These are phyloP conservation scores for Callinectes sapidus DNA, from an alignment of 2,888 invertebrate species.

Conservation along the genomic window DNA sequence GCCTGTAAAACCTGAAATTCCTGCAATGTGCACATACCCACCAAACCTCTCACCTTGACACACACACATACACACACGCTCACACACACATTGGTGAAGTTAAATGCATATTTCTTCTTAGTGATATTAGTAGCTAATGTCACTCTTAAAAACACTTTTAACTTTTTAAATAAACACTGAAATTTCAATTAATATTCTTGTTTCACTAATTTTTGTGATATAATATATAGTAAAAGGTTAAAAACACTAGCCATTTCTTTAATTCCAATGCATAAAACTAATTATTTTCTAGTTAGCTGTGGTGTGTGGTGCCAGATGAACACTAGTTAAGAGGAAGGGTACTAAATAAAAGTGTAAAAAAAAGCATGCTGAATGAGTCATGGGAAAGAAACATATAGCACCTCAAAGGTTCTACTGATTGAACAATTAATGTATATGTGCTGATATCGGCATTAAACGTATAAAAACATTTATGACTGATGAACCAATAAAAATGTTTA, in stretches of 20 bases:
- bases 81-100: constrained; percentile 6
- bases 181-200: too few relatives aligned
- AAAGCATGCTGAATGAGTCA: neutral
- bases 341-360: neutral
- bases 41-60: neutral
- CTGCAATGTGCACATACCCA: neutral
- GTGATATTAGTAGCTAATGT: too few relatives aligned
- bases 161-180: too few relatives aligned
- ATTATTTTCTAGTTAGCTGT: too few relatives aligned
- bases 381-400: neutral
- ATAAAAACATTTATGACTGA: neutral
- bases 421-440: neutral
- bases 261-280: too few relatives aligned
- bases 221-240: too few relatives aligned
- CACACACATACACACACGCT: neutral
- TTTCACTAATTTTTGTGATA: too few relatives aligned
- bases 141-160: too few relatives aligned
- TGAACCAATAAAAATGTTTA: too few relatives aligned
- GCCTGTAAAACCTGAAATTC: neutral
- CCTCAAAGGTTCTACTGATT: neutral
- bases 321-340: neutral
- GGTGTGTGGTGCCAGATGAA: neutral
- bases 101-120: too few relatives aligned
- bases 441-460: neutral
- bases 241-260: too few relatives aligned